Evolutionary conservation across 1,140 invertebrate species (phyloP).

Genomic region (Anastrepha obliqua): DNA sequence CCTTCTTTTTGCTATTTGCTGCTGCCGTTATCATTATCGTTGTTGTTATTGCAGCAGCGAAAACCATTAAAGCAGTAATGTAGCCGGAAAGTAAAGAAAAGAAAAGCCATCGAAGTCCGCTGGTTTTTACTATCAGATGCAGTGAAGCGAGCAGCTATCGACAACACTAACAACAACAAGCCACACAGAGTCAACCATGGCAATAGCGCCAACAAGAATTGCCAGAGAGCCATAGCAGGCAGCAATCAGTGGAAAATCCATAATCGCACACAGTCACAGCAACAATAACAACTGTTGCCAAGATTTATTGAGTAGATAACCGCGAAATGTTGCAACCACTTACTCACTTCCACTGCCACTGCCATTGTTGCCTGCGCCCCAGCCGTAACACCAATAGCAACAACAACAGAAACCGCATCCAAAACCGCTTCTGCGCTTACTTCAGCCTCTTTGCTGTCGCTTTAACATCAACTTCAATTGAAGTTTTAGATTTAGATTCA

Average conservation of each 20-base stretch:
- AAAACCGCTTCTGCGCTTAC: conserved; percentile 27
- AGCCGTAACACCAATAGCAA: not conserved
- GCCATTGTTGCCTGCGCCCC: not conserved
- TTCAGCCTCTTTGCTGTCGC: conserved; percentile 15
- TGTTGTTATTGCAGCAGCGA: conserved; percentile 43
- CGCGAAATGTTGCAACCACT: conserved; percentile 58
- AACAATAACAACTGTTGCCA: conserved; percentile 30
- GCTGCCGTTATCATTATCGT: conserved; percentile 22
- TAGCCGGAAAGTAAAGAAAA: conserved; percentile 40
- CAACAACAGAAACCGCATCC: not conserved
- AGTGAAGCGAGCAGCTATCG: not conserved
- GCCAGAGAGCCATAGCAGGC: not conserved
- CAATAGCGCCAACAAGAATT: conserved; percentile 10
- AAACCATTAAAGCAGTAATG: conserved; percentile 23
- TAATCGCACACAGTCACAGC: conserved; percentile 20
- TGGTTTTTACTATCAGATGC: conserved; percentile 56
- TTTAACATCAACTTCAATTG: conserved; percentile 37
- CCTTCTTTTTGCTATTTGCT: not conserved
- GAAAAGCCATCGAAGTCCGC: conserved; percentile 16
- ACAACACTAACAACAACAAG: conserved; percentile 13
- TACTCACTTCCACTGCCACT: conserved; percentile 54
- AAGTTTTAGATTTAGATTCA: conserved; percentile 30
- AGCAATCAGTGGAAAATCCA: conserved; percentile 19
- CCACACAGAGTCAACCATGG: not conserved
- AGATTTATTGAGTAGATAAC: conserved; percentile 57